Evolutionary conservation across 2,113 vertebrate genomes (phyloP).

Genomic region (Serilophus lunatus): DNA sequence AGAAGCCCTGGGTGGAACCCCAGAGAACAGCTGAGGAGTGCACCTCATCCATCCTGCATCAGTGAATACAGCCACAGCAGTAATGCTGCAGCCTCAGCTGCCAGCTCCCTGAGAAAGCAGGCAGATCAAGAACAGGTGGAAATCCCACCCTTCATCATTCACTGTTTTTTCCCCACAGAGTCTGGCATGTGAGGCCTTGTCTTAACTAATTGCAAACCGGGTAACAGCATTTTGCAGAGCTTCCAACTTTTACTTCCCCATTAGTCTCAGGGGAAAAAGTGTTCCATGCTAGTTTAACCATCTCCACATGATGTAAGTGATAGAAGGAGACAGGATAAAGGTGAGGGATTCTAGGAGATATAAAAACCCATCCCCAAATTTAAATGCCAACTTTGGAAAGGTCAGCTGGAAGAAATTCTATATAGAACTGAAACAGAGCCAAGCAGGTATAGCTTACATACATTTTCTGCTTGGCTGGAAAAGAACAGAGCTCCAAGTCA

Average conservation of each 20-base stretch:
- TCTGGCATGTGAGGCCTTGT: background rate
- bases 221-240: background rate
- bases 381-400: background rate
- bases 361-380: background rate
- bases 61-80: rapidly evolving
- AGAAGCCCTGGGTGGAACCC: background rate
- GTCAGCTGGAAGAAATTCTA: background rate
- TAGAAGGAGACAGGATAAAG: background rate
- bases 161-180: background rate
- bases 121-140: background rate
- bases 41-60: background rate
- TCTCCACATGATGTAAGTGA: background rate
- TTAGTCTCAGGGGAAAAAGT: background rate
- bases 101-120: background rate
- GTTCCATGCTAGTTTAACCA: background rate
- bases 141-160: background rate
- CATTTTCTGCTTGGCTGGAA: background rate
- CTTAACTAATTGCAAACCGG: background rate
- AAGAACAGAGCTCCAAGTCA: background rate
- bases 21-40: rapidly evolving
- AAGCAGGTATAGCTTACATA: background rate
- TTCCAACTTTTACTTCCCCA: background rate
- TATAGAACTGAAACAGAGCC: background rate
- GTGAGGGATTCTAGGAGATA: background rate
- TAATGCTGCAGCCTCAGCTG: background rate